Evolutionary conservation across 2,113 vertebrate species (phyloP), one percentile per base, ranked within the genome.

Genomic region (Caloenas nicobarica): DNA sequence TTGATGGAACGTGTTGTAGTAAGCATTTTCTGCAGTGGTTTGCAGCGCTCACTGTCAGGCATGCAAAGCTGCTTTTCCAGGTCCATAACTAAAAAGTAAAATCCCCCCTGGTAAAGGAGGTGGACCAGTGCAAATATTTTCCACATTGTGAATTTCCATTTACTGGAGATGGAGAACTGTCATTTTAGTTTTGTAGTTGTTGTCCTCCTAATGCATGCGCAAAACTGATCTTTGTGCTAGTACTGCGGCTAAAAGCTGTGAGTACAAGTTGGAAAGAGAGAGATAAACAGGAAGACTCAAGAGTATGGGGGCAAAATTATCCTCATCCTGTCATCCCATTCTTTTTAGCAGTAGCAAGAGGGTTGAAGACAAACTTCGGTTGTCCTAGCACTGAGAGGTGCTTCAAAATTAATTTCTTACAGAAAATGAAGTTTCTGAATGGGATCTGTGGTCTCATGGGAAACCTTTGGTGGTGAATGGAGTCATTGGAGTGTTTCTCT

Each of bases 11-110:
- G 0, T 80, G 66, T 88, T 81, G 23, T 16, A 89, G 81, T 76
- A 91, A 91, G 72, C 56, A 18, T 69, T 89, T 95, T 80, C 54
- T 93, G 78, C 40, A 51, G 62, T 61, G 81, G 15, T 68, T 91
- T 91, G 74, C 57, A 77, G n/a, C 72, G 28, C 61, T 89, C 28
- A 2, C 61, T 74, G 65, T 70, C 53, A 62, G 81, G 54, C 50
- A 26, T 77, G 61, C 83, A 86, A 34, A 84, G 73, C 61, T 83
- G 62, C 48, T 89, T 86, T 91, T 89, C 77, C 42, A 68, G 40
- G 42, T 96, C 53, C 70, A 18, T 74, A 40, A 61, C 16, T 65
- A 50, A 78, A 42, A 54, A 51, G 15, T 77, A 56, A 92, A 91
- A 84, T 81, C 60, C 46, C 64, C 21, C 31, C n/a, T 38, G 34